Evolutionary conservation across 2,797 vertebrate species (phyloP).

Genomic region (Eurystomus glaucurus): DNA sequence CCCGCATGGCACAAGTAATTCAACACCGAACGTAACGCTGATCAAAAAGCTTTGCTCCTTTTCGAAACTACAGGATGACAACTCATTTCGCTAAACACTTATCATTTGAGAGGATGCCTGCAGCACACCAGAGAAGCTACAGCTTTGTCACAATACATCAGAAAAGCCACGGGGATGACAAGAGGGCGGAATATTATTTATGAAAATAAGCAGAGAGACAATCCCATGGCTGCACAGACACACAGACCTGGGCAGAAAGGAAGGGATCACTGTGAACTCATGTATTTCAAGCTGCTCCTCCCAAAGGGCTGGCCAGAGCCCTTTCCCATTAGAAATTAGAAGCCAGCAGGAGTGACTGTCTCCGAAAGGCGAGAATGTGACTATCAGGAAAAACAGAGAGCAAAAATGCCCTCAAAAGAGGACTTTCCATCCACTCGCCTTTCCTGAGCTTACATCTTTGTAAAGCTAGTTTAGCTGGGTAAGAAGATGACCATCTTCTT

Average conservation of each 20-base stretch:
- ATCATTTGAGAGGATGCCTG: not conserved
- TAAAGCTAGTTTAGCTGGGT: not conserved
- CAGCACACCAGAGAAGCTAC: not conserved
- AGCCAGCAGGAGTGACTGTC: not conserved
- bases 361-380: no score
- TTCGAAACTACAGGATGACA: not conserved
- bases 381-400: not conserved
- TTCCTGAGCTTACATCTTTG: not conserved
- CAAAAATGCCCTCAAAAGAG: rapidly evolving
- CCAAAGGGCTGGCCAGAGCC: not conserved
- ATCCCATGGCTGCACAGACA: rapidly evolving
- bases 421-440: not conserved
- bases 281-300: not conserved
- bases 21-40: rapidly evolving
- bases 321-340: not conserved
- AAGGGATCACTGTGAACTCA: not conserved
- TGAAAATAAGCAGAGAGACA: rapidly evolving
- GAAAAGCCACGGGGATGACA: not conserved
- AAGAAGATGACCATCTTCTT: no score
- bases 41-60: not conserved
- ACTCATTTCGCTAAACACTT: not conserved
- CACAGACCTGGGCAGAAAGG: rapidly evolving
- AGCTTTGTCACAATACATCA: not conserved
- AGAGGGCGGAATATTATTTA: not conserved
- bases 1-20: not conserved